phyloP scores from a whole-genome alignment of 2,113 vertebrate species.

The Orientallactaga bullata region DNA sequence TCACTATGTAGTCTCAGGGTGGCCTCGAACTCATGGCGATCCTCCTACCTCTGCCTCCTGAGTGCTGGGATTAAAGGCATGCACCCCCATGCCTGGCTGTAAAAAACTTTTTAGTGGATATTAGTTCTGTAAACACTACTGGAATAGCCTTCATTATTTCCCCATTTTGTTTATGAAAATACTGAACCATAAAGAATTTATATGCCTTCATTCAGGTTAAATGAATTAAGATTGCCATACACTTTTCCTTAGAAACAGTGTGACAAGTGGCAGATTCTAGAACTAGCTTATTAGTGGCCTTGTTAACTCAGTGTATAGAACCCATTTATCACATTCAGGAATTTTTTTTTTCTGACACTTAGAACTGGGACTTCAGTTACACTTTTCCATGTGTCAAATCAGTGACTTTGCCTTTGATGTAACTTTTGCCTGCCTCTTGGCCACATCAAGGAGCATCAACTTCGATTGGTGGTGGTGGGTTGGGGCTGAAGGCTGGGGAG shows the following conservation, averaged over 20 bases:
- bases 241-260: slow-evolving; percentile 4
- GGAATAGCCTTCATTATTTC: background rate
- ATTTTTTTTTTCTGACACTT: slow-evolving; percentile 15
- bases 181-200: background rate
- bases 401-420: background rate
- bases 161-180: slow-evolving; percentile 16
- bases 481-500: background rate
- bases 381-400: background rate
- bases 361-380: background rate
- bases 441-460: background rate
- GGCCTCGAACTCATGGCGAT: no score
- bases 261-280: slow-evolving; percentile 16
- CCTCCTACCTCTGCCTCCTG: no score
- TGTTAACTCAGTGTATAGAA: background rate
- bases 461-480: background rate
- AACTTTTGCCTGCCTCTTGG: background rate
- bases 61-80: no score
- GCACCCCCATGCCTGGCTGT: no score
- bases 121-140: background rate
- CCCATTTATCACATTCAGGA: background rate
- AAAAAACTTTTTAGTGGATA: background rate
- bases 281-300: background rate
- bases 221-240: background rate
- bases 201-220: slow-evolving; percentile 17
- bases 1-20: no score